These are phyloP conservation scores for Redunca redunca DNA, from an alignment of 2,113 vertebrate genomes.

Conservation along the genomic window DNA sequence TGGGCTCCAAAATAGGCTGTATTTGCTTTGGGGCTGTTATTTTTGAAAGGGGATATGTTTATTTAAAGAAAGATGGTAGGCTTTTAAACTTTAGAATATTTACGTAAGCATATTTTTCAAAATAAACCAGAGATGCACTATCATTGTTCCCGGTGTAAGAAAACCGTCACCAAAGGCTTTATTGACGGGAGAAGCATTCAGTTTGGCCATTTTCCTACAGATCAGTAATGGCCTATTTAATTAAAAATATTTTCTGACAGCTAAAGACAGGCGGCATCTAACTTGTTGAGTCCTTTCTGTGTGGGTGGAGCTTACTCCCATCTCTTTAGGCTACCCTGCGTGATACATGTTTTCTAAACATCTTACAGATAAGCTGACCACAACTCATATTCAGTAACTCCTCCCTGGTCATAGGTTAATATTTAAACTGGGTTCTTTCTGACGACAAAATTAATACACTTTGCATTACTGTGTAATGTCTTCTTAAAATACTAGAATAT, in stretches of 20 bases:
- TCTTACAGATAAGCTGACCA: not conserved
- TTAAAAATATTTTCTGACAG: not conserved
- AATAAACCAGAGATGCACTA: not conserved
- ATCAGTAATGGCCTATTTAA: not conserved
- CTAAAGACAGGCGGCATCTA: not conserved
- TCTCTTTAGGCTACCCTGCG: not conserved
- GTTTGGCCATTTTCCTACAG: not conserved
- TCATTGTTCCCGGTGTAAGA: not conserved
- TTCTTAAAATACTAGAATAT: not conserved
- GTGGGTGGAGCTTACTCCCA: not conserved
- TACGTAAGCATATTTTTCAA: not conserved
- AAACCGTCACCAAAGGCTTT: not conserved
- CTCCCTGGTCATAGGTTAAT: not conserved
- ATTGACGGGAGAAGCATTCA: not conserved
- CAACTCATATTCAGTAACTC: not conserved
- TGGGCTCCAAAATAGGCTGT: not conserved
- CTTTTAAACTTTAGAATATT: not conserved
- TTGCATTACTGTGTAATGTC: not conserved
- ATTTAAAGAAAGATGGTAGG: not conserved
- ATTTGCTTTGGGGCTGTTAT: not conserved
- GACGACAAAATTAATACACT: not conserved
- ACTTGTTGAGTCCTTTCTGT: constrained; percentile 21
- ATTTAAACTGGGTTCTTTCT: not conserved
- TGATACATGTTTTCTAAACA: not conserved
- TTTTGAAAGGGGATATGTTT: not conserved